A percentile compares a stretch with the other conserved stretches of the same genome.
Conservation (phyloP, 2,888 invertebrate genomes). For the Limenitis camilla region DNA sequence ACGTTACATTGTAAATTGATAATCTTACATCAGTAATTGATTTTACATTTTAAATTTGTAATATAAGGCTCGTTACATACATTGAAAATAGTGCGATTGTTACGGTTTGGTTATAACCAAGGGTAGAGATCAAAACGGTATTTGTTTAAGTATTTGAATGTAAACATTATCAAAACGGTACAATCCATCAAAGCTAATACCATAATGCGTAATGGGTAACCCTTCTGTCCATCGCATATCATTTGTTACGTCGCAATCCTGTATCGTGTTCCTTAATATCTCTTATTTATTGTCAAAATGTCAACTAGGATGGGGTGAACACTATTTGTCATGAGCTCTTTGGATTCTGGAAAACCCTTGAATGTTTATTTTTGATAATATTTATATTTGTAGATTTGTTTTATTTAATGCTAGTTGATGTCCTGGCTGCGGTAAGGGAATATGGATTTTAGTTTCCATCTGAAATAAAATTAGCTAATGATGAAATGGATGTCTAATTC, state of each 20-base stretch:
- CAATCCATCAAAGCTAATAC: conserved; percentile 55
- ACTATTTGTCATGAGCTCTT: conserved; percentile 72
- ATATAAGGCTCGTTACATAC: no score
- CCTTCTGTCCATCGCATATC: conserved; percentile 67
- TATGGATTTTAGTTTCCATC: no score
- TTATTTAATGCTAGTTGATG: no score
- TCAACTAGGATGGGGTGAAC: conserved; percentile 54
- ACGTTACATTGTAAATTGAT: no score
- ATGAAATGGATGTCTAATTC: no score
- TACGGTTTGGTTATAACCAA: no score
- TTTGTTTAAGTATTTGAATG: background rate
- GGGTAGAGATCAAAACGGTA: no score
- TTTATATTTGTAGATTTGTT: background rate
- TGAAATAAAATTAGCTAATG: no score
- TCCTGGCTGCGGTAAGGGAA: no score
- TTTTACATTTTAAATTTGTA: no score
- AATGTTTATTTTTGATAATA: conserved; percentile 33
- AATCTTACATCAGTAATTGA: no score
- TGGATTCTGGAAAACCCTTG: conserved; percentile 37
- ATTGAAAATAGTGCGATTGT: no score
- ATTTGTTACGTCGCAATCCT: conserved; percentile 67
- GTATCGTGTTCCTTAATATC: conserved; percentile 56
- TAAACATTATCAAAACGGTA: conserved; percentile 7
- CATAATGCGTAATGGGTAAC: conserved; percentile 44
- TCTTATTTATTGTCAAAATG: conserved; percentile 72